Base-by-base conservation (phyloP, 2,113 vertebrate genomes). In the Mormyrus lacerda region DNA sequence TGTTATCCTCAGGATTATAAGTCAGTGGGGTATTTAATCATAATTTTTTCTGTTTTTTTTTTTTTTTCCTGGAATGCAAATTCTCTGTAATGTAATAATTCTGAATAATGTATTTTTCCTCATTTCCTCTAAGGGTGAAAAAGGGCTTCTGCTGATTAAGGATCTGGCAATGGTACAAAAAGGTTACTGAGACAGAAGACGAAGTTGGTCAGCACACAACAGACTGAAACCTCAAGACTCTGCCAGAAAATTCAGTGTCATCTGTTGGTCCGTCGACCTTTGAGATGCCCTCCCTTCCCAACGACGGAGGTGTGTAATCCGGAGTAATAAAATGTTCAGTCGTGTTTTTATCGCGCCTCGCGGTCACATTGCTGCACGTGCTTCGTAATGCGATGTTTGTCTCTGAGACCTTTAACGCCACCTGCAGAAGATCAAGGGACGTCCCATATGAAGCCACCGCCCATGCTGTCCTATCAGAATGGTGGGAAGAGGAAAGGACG, bases 201-300 rank as follows among this genome's bases (percentile, higher is more conserved):
- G 90, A 93, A 93, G 92, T 92, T 88, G 42, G 88, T 76, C 89
- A 92, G 92, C 91, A 88, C 91, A 27, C 35, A 69, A 79, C 91
- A 91, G 92, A 89, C 89, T 93, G 90, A 42, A 93, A 95, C 94
- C 91, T 93, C 89, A 88, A 94, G 93, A 93, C 92, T 90, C 87
- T 95, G 94, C 93, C 92, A 93, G 91, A 53, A 91, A 92, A 93
- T 94, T 94, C 92, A 85, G 92, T 83, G 91, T 88, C 89, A 91
- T 31, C 92, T 92, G 92, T 93, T 93, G 88, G 88, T 88, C 50
- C 90, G 15, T 89, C 91, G 90, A 92, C 89, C 91, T 90, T 91
- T 94, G 97, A 95, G 96, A 99, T 99, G 98, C 98, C 98, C 92
- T 99, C 98, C 91, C 96, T 97, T 95, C 97, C 97, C 91, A 96